These are phyloP conservation scores for Drosophila subpulchrella DNA, from an alignment of 1,140 invertebrate genomes.

Conservation along the genomic window DNA sequence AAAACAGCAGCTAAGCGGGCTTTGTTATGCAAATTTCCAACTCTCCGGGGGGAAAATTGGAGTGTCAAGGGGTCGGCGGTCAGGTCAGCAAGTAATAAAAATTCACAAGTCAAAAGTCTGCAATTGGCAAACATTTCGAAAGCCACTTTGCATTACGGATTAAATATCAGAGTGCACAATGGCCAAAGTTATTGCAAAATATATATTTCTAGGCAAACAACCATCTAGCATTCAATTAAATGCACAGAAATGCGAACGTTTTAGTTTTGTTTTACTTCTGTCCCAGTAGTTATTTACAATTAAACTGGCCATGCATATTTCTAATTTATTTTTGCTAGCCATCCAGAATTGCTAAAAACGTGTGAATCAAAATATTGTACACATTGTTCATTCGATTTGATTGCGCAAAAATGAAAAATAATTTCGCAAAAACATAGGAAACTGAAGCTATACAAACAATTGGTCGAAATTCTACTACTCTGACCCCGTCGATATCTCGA, in stretches of 20 bases:
- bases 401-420: constrained; percentile 44
- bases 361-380: constrained; percentile 36
- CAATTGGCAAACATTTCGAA: constrained; percentile 68
- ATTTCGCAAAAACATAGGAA: constrained; percentile 40
- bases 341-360: constrained; percentile 37
- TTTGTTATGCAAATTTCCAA: constrained; percentile 69
- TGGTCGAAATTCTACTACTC: constrained; percentile 17
- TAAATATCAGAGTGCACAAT: constrained; percentile 52
- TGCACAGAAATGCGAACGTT: constrained; percentile 16
- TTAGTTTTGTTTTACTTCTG: constrained; percentile 36
- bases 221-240: constrained; percentile 29
- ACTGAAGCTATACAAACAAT: constrained; percentile 7
- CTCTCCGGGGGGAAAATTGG: constrained; percentile 11
- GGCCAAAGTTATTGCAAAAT: constrained; percentile 70
- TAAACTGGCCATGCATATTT: constrained; percentile 55
- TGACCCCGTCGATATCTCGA: constrained; percentile 44
- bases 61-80: constrained; percentile 5
- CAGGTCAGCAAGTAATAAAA: constrained; percentile 6
- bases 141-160: constrained; percentile 60
- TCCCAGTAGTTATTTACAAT: constrained; percentile 51
- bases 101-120: constrained; percentile 61
- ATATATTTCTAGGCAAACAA: constrained; percentile 26
- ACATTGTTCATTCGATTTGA: constrained; percentile 63
- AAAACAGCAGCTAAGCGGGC: constrained; percentile 49
- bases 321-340: constrained; percentile 55